phyloP scores from a whole-genome alignment of 2,113 vertebrate genomes.

The Callorhinus ursinus region DNA sequence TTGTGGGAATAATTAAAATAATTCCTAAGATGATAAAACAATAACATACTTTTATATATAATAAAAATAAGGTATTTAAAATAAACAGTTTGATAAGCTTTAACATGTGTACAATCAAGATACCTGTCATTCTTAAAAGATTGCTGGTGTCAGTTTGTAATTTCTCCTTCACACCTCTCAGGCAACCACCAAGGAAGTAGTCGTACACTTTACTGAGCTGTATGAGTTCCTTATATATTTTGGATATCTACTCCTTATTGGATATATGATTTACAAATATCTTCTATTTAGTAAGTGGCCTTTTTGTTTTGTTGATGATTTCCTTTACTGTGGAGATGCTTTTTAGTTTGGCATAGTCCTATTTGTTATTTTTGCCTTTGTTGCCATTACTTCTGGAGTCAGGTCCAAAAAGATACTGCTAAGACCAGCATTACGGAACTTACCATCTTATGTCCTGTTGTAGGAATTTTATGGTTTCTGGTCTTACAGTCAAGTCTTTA shows the following conservation, averaged over 20 bases:
- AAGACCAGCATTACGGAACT: not conserved
- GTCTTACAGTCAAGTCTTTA: not conserved
- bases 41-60: not conserved
- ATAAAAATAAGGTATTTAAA: constrained; percentile 40
- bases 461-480: not conserved
- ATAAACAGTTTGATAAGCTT: not conserved
- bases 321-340: not conserved
- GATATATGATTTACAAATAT: not conserved
- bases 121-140: not conserved
- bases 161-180: not conserved
- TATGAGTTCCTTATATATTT: not conserved
- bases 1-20: not conserved
- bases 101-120: not conserved
- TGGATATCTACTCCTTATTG: not conserved
- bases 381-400: not conserved
- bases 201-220: not conserved
- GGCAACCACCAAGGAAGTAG: not conserved
- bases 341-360: not conserved
- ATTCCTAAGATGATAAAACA: not conserved
- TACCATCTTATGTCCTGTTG: not conserved
- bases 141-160: not conserved
- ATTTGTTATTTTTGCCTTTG: not conserved
- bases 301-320: not conserved
- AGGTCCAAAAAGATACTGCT: not conserved
- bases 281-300: not conserved